These are phyloP conservation scores for Listronotus bonariensis DNA, from an alignment of 1,140 invertebrate genomes.

Conservation along the genomic window DNA sequence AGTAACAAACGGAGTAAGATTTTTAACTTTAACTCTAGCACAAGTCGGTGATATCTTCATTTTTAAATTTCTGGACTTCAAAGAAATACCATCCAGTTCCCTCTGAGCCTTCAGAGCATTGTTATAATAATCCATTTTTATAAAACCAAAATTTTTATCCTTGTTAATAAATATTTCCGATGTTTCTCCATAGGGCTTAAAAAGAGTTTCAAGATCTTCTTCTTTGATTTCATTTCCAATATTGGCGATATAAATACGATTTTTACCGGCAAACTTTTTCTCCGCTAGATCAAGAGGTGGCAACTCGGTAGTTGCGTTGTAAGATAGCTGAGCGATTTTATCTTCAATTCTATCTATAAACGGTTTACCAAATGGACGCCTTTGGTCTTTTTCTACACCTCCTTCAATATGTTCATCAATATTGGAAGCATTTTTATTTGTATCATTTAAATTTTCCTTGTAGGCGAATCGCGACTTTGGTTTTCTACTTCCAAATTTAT, in stretches of 20 bases:
- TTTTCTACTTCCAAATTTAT: background rate
- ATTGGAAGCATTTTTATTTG: background rate
- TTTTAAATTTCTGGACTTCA: slow-evolving; percentile 80
- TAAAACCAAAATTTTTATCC: slow-evolving; percentile 96
- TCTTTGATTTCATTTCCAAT: slow-evolving; percentile 84
- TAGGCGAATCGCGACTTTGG: background rate
- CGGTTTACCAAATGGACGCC: background rate
- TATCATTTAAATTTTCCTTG: background rate
- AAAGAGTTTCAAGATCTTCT: slow-evolving; percentile 83
- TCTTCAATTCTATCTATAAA: slow-evolving; percentile 5
- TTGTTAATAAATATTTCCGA: slow-evolving; percentile 93
- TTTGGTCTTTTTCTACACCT: background rate
- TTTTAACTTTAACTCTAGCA: slow-evolving; percentile 88
- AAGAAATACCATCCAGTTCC: slow-evolving; percentile 82
- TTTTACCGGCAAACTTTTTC: slow-evolving; percentile 87
- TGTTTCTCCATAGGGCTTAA: slow-evolving; percentile 81
- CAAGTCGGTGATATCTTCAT: slow-evolving; percentile 95
- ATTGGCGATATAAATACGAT: slow-evolving; percentile 93
- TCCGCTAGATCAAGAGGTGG: slow-evolving; percentile 67
- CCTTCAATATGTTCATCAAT: background rate
- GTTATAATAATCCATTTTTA: slow-evolving; percentile 90
- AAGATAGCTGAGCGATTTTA: slow-evolving; percentile 68
- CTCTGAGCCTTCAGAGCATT: slow-evolving; percentile 96
- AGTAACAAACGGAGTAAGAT: slow-evolving; percentile 88
- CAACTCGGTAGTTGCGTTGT: slow-evolving; percentile 73